Conservation (phyloP, 2,888 invertebrate species). For the Cinara cedri region DNA sequence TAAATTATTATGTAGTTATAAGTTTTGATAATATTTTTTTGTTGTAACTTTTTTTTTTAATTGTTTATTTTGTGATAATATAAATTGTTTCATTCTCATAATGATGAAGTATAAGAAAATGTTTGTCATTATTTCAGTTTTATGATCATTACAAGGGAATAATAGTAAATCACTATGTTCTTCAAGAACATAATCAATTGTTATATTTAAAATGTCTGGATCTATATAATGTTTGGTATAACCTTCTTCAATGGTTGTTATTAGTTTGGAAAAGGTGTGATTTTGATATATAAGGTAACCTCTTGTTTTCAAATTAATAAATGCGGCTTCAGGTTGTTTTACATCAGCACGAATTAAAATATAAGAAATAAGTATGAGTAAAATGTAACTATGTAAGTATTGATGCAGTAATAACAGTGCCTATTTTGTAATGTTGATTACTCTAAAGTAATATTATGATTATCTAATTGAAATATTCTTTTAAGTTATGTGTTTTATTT, state of each 20-base stretch:
- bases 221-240: not conserved
- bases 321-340: not conserved
- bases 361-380: too few relatives aligned
- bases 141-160: not conserved
- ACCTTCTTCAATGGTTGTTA: not conserved
- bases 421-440: too few relatives aligned
- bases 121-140: not conserved
- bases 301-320: not conserved
- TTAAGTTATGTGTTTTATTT: too few relatives aligned
- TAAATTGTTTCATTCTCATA: conserved; percentile 8
- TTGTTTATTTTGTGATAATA: not conserved
- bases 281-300: not conserved
- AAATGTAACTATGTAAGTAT: too few relatives aligned
- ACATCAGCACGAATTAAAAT: too few relatives aligned
- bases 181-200: not conserved
- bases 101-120: not conserved
- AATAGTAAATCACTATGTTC: not conserved
- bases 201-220: not conserved
- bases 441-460: too few relatives aligned
- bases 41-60: not conserved
- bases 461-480: too few relatives aligned
- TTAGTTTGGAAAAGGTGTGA: not conserved
- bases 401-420: too few relatives aligned
- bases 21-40: conserved; percentile 5
- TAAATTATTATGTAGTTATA: not conserved